A percentile compares a stretch with the other conserved stretches of the same genome.
phyloP scores from a whole-genome alignment of 2,797 vertebrate genomes.

The Hoplostethus atlanticus region DNA sequence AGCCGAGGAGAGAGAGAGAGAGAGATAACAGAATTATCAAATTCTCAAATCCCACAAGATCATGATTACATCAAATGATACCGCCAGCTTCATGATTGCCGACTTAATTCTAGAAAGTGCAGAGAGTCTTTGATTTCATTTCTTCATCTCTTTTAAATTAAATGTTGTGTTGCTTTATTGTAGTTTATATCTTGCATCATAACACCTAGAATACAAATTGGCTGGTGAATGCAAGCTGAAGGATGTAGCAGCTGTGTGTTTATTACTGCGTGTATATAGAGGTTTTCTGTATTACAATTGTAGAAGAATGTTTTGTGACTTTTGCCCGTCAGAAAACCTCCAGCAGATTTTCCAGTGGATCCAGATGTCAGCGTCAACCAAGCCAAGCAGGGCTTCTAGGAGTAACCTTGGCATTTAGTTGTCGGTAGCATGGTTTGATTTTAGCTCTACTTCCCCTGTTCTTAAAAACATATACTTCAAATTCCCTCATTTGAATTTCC shows the following conservation, averaged over 20 bases:
- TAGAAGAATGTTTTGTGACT: background rate
- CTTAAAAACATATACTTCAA: background rate
- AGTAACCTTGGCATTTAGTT: background rate
- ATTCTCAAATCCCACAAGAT: background rate
- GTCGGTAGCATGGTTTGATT: background rate
- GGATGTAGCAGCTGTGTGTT: background rate
- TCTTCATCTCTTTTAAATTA: background rate
- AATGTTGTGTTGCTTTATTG: background rate
- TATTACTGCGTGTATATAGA: background rate
- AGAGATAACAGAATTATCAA: background rate
- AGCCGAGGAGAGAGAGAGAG: conserved; percentile 36
- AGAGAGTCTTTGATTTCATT: background rate
- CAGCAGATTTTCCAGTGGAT: background rate
- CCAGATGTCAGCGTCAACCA: conserved; percentile 20
- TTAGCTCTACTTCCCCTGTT: conserved; percentile 1
- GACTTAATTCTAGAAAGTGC: too few species aligned
- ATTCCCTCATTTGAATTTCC: background rate
- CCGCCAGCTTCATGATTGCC: background rate
- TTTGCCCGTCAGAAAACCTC: background rate
- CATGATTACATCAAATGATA: background rate
- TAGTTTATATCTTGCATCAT: conserved; percentile 1
- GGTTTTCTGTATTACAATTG: background rate
- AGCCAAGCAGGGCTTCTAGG: background rate
- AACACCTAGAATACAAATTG: conserved; percentile 19
- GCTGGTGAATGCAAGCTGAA: conserved; percentile 14